Evolutionary conservation across 2,113 vertebrate species (phyloP).

Genomic region (Toxostoma redivivum): DNA sequence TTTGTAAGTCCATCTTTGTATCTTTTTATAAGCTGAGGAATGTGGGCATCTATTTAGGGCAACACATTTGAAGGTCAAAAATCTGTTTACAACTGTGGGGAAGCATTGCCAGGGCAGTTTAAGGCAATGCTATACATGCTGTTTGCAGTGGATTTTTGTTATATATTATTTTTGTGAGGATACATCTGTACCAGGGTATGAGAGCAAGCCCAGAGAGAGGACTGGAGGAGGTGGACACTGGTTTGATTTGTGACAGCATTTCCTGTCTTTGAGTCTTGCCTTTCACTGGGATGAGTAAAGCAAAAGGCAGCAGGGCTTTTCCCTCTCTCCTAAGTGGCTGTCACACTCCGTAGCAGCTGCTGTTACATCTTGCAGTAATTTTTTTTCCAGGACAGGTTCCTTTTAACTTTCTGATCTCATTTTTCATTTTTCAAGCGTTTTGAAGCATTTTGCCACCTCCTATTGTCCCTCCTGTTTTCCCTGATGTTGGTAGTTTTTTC

Average conservation of each 20-base stretch:
- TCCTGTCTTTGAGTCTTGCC: background rate
- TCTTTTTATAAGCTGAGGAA: background rate
- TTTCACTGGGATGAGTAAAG: background rate
- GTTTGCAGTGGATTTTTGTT: background rate
- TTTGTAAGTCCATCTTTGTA: background rate
- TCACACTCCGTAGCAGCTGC: background rate
- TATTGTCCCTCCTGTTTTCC: background rate
- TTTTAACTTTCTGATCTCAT: conserved; percentile 4
- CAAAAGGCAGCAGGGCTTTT: background rate
- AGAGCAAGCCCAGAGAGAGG: background rate
- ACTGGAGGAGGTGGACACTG: background rate
- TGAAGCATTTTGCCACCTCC: background rate
- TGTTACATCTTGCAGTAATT: background rate
- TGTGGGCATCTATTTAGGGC: background rate
- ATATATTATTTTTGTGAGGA: background rate
- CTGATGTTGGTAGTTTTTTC: background rate
- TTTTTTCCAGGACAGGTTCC: background rate
- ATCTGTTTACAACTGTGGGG: background rate
- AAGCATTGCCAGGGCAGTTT: background rate
- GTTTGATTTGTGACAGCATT: background rate
- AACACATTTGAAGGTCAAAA: background rate
- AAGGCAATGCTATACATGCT: background rate
- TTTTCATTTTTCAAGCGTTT: background rate
- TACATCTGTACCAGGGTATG: background rate
- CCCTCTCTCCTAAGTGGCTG: background rate